Base-by-base conservation (phyloP, 2,113 vertebrate genomes). In the Trogon melanurus region DNA sequence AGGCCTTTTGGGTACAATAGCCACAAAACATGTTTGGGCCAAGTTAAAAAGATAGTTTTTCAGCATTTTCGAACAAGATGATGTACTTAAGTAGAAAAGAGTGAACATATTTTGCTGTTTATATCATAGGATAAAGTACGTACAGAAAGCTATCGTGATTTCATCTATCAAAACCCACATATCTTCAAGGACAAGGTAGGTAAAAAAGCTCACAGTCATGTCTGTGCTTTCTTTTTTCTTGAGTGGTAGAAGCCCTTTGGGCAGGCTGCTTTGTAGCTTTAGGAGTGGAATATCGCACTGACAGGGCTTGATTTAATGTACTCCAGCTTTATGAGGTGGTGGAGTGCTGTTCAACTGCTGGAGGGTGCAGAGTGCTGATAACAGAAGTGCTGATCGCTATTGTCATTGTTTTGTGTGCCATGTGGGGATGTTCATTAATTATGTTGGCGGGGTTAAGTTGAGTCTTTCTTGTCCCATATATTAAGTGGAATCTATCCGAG, bases 131-230 rank as follows among this genome's bases (percentile, higher is more conserved):
- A 99, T 95, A 98, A 97, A 98, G 98, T 99, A 23, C 98, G 99
- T 57, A 99, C 99, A 1, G 99, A 99, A 97, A 98, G 98, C 96
- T 99, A 99, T 97, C 97, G 99, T 16, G 98, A 99, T 97, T 99
- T 99, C 98, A 98, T 99, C 96, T 99, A 98, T 96, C 95, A 96
- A 84, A 99, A 99, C 95, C 94, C 98, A 9, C 99, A 99, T 15
- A 97, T 99, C 95, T 99, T 99, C 98, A 98, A 96, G 98, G 99
- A 99, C 97, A 99, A 99, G 98, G 99, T 99, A 93, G 98, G 99
- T 92, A 62, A 45, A 34, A 6, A 26, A 48, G 13, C n/a, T 91
- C 74, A 10, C 34, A 73, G 16, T 76, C 1, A 53, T 80, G 91
- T 47, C 62, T 88, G 19, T 0, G 4, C 18, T 78, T 34, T 48